Evolutionary conservation across 1,140 invertebrate species (phyloP).

Genomic region (Ceratina calcarata): DNA sequence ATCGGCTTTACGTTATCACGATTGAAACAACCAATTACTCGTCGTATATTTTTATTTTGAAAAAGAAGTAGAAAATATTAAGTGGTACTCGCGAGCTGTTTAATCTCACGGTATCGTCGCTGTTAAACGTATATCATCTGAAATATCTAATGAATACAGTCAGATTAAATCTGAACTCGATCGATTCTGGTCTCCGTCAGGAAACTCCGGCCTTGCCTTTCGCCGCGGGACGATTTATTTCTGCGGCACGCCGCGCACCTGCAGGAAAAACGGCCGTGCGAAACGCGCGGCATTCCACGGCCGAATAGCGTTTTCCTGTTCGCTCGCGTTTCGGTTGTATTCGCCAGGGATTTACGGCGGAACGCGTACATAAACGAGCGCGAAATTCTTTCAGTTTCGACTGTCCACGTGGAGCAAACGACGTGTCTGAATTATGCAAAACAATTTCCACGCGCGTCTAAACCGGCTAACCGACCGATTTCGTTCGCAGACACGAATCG

Average conservation of each 20-base stretch:
- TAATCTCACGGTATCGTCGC: too few species aligned
- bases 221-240: conserved; percentile 53
- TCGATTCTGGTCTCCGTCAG: conserved; percentile 37
- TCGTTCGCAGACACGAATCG: neutral
- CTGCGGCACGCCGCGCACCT: conserved; percentile 37
- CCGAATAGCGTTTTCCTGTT: conserved; percentile 45
- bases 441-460: conserved; percentile 19
- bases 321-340: conserved; percentile 39
- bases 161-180: conserved; percentile 27
- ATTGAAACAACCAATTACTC: too few species aligned
- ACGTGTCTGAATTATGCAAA: conserved; percentile 36
- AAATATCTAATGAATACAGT: neutral
- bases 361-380: neutral
- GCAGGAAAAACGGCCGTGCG: conserved; percentile 46
- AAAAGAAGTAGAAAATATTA: too few species aligned
- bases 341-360: conserved; percentile 18
- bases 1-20: too few species aligned
- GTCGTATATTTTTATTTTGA: too few species aligned
- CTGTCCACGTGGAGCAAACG: neutral
- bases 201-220: conserved; percentile 47
- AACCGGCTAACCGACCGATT: conserved; percentile 2
- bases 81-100: too few species aligned
- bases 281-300: conserved; percentile 48
- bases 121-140: neutral
- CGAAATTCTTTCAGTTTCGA: conserved; percentile 21